Conservation (phyloP, 1,140 invertebrate genomes). For the Drosophila nigromelanica region DNA sequence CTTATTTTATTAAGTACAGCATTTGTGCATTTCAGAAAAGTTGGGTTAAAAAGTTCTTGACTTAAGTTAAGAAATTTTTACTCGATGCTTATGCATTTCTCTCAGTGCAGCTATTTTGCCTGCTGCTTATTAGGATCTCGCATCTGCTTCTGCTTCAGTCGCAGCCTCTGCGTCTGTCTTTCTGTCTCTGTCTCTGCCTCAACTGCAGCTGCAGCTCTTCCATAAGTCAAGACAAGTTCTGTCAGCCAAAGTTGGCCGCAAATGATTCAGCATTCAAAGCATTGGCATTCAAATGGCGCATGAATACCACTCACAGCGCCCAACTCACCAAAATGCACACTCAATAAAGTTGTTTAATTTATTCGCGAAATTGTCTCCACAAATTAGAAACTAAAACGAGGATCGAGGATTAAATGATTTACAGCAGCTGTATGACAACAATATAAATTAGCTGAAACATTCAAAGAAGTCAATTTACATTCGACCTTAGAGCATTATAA, state of each 20-base stretch:
- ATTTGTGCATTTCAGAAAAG: too few relatives aligned
- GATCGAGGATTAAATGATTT: too few relatives aligned
- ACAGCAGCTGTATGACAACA: too few relatives aligned
- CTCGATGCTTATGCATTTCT: too few relatives aligned
- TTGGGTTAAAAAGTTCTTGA: too few relatives aligned
- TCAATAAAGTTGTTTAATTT: conserved; percentile 24
- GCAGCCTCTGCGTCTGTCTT: neutral
- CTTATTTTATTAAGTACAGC: too few relatives aligned
- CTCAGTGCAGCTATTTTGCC: conserved; percentile 17
- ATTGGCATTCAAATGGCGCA: conserved; percentile 31
- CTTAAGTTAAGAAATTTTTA: too few relatives aligned
- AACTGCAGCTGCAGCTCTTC: conserved; percentile 6
- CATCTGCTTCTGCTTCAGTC: conserved; percentile 2
- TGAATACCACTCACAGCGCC: conserved; percentile 15
- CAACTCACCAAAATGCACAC: conserved; percentile 14
- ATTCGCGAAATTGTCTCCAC: neutral
- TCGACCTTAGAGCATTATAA: too few relatives aligned
- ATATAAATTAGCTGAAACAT: too few relatives aligned
- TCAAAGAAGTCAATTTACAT: too few relatives aligned
- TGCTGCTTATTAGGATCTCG: conserved; percentile 26
- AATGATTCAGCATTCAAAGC: conserved; percentile 22
- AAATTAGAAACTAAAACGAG: neutral
- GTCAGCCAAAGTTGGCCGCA: conserved; percentile 35
- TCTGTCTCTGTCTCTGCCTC: neutral
- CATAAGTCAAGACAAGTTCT: conserved; percentile 49